Percentiles rank a stretch among this genome's conserved stretches.
phyloP scores from a whole-genome alignment of 37 sponge, comb jelly and placozoan genomes.

The Halisarca cf. caerulea region DNA sequence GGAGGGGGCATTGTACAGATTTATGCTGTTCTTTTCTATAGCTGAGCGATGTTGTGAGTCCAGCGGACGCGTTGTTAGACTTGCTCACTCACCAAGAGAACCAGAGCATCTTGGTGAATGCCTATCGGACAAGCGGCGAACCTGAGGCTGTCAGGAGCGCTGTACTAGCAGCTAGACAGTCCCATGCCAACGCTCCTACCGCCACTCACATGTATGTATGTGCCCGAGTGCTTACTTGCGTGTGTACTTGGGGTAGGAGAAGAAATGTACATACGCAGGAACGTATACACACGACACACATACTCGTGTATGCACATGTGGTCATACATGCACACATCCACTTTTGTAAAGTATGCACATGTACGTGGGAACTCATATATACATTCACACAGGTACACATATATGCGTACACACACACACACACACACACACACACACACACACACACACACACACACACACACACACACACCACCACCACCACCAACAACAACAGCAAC shows the following conservation, averaged over 20 bases:
- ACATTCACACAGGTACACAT: neutral
- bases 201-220: constrained; percentile 2
- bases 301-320: neutral
- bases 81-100: constrained; percentile 57
- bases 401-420: neutral
- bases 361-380: neutral
- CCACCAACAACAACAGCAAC: too few species aligned
- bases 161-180: neutral
- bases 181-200: constrained; percentile 26
- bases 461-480: too few species aligned
- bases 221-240: too few species aligned
- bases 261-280: too few species aligned
- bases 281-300: too few species aligned
- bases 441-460: too few species aligned
- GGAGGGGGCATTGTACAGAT: too few species aligned
- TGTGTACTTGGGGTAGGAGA: too few species aligned
- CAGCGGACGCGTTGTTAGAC: constrained; percentile 64
- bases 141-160: constrained; percentile 43
- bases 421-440: too few species aligned
- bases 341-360: neutral
- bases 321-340: neutral
- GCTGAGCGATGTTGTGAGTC: constrained; percentile 25
- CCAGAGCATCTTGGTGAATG: constrained; percentile 46
- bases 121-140: constrained; percentile 54
- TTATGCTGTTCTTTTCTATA: neutral